Evolutionary conservation across 2,113 vertebrate species (phyloP), one percentile per base, ranked within the genome.

Genomic region (Garra rufa): DNA sequence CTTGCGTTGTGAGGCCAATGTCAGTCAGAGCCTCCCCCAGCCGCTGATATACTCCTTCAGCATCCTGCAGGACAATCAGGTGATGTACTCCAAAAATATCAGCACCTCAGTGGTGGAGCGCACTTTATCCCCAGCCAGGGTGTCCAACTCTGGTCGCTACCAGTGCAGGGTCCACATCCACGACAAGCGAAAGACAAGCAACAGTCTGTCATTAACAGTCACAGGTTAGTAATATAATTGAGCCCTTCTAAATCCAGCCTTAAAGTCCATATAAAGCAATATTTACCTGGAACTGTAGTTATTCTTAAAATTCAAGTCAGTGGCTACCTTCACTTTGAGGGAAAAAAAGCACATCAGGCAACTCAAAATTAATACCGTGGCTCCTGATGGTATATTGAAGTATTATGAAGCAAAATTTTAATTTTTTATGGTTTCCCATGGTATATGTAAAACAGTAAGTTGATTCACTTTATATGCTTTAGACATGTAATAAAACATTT

Each of bases 101-200:
- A 74, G 41, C 7, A 17, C 83, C 0, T 74, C 89, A 26, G n/a
- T 9, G 0, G 15, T 90, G 15, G 3, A 2, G 0, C 88, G 88
- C 46, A 55, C 21, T 2, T 90, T 95, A 6, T n/a, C 3, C 50
- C 85, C 88, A 0, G 93, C 92, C 85, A 87, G 93, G 44, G 92
- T 90, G 2, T 91, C 87, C 0, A 85, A 94, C 88, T 92, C 94
- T 0, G 94, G 93, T 0, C 85, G 0, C 15, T 95, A 94, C 34
- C 82, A 84, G 10, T 95, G 94, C 83, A 28, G 24, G 2, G 91
- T 95, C 52, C 85, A 28, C 3, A 88, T 93, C 14, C 63, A 81
- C 30, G 48, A 80, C 7, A 92, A 91, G 78, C 55, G n/a, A 11
- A 89, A 17, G 59, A 5, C 2, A 0, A 92, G 91, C 43, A 1